phyloP scores from a whole-genome alignment of 2,888 invertebrate species.

The Argyresthia goedartella region DNA sequence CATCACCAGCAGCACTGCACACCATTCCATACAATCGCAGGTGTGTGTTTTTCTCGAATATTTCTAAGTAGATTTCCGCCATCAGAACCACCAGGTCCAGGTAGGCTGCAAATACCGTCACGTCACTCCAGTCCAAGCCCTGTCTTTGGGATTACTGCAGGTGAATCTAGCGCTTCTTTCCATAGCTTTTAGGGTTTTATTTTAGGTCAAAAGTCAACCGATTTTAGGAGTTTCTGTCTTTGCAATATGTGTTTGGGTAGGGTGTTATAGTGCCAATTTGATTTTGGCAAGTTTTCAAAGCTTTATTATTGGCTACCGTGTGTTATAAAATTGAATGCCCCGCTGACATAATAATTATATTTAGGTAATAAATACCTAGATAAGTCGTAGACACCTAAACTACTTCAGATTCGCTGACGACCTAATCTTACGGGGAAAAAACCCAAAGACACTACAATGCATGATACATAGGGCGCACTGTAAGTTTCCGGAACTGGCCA shows the following conservation, averaged over 20 bases:
- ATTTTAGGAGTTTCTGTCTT: background rate
- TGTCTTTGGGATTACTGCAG: constrained; percentile 34
- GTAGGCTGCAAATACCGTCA: constrained; percentile 49
- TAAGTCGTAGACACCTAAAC: too few species aligned
- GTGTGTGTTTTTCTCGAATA: constrained; percentile 44
- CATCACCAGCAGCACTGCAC: constrained; percentile 14
- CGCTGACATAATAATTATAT: too few species aligned
- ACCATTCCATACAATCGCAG: constrained; percentile 33
- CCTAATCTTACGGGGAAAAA: too few species aligned
- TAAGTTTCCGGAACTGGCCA: too few species aligned
- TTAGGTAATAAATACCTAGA: too few species aligned
- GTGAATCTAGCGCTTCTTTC: constrained; percentile 32
- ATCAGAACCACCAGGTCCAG: constrained; percentile 42
- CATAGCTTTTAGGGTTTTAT: constrained; percentile 18
- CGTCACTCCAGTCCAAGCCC: constrained; percentile 49
- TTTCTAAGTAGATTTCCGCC: constrained; percentile 47
- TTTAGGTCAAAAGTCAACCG: background rate
- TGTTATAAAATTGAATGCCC: too few species aligned
- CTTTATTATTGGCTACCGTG: background rate
- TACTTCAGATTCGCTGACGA: too few species aligned
- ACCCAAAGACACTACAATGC: too few species aligned
- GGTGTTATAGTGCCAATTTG: background rate
- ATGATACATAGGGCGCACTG: too few species aligned
- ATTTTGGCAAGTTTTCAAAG: background rate
- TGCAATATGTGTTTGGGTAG: background rate